These are phyloP conservation scores for Trichonephila clavipes DNA, from an alignment of 1,140 invertebrate genomes.

Conservation along the genomic window DNA sequence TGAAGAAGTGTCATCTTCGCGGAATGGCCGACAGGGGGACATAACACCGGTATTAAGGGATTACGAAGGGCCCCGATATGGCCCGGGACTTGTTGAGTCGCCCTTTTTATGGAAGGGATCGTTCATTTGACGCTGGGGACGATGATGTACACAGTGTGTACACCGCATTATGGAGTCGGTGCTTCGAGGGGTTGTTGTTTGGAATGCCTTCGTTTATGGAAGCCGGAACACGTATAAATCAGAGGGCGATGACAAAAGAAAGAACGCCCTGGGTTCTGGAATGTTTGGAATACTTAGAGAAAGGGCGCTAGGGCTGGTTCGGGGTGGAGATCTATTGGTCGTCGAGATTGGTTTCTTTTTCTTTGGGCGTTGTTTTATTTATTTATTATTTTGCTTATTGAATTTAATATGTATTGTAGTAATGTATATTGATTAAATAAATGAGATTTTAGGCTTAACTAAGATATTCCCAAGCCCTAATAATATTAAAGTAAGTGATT, in stretches of 20 bases:
- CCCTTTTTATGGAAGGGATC: constrained; percentile 54
- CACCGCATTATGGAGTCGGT: constrained; percentile 25
- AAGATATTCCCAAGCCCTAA: too few species aligned
- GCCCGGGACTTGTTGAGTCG: constrained; percentile 62
- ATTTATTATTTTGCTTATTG: too few species aligned
- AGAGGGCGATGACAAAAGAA: background rate
- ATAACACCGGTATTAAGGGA: constrained; percentile 73
- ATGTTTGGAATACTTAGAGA: too few species aligned
- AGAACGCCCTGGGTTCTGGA: background rate
- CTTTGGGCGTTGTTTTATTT: too few species aligned
- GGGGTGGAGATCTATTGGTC: too few species aligned
- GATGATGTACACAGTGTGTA: constrained; percentile 45
- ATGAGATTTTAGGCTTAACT: too few species aligned
- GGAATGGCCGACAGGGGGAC: constrained; percentile 69
- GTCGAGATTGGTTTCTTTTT: too few species aligned
- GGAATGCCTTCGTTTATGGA: background rate
- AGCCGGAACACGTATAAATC: constrained; percentile 32
- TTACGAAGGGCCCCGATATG: constrained; percentile 38
- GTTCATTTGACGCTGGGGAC: constrained; percentile 66
- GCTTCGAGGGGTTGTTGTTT: background rate
- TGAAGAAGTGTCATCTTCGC: constrained; percentile 66
- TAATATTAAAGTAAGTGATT: too few species aligned
- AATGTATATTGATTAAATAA: too few species aligned
- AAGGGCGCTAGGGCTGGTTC: too few species aligned
- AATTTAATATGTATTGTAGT: too few species aligned